A percentile compares a stretch with the other conserved stretches of the same genome.
Evolutionary conservation across 2,888 invertebrate species (phyloP).

Genomic region (Lepeophtheirus nordmannii): DNA sequence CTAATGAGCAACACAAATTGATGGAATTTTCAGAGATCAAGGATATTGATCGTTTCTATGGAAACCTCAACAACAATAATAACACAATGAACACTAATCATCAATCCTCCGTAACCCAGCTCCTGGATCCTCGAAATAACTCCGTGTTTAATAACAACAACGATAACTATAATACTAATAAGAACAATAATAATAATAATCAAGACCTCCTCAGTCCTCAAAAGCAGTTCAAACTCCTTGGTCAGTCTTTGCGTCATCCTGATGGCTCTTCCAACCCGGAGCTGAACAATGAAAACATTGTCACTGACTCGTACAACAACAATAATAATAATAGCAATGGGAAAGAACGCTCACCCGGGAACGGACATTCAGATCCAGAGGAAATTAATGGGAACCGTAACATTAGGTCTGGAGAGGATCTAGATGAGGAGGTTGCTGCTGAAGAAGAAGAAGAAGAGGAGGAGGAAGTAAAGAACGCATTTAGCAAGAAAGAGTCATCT

Average conservation of each 20-base stretch:
- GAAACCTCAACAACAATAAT: neutral
- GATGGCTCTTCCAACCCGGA: slow-evolving; percentile 83
- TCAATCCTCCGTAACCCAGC: neutral
- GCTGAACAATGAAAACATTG: slow-evolving; percentile 34
- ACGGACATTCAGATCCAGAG: neutral
- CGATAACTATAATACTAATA: neutral
- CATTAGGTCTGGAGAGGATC: too few species aligned
- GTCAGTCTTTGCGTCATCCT: slow-evolving; percentile 55
- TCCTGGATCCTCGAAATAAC: neutral
- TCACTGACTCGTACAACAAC: slow-evolving; percentile 20
- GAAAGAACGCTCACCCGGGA: neutral
- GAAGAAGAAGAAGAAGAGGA: neutral
- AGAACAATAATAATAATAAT: neutral
- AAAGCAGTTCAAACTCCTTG: slow-evolving; percentile 20
- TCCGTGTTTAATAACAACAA: neutral
- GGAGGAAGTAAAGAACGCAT: neutral
- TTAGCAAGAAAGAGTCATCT: neutral
- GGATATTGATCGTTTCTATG: neutral
- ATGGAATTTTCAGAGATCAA: neutral
- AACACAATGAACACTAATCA: neutral
- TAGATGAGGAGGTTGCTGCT: neutral
- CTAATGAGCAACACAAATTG: neutral
- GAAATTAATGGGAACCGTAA: neutral
- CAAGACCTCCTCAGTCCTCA: slow-evolving; percentile 12
- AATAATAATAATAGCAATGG: slow-evolving; percentile 6